Evolutionary conservation across 2,888 invertebrate species (phyloP).

Genomic region (Panopea generosa): DNA sequence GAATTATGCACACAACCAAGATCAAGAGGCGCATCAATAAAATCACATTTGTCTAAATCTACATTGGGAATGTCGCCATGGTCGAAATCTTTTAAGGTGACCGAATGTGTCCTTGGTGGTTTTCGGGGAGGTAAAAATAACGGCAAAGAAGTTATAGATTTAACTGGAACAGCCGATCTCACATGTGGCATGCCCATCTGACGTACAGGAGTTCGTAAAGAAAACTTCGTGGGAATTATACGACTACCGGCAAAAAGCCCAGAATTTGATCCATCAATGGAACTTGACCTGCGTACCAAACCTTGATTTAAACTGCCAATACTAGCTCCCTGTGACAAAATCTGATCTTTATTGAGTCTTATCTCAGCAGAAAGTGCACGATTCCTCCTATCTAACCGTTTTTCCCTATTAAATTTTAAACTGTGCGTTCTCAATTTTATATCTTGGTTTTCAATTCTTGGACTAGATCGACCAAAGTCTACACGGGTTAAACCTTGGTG

Average conservation of each 20-base stretch:
- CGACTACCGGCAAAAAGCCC: constrained; percentile 44
- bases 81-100: constrained; percentile 37
- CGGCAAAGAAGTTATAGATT: constrained; percentile 49
- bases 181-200: constrained; percentile 38
- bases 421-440: constrained; percentile 32
- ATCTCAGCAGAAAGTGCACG: constrained; percentile 55
- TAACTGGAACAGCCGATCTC: constrained; percentile 37
- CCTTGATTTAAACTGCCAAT: not conserved
- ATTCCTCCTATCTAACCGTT: constrained; percentile 41
- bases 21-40: too few species aligned
- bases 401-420: constrained; percentile 21
- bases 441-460: constrained; percentile 22
- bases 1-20: too few species aligned
- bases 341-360: constrained; percentile 36
- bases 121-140: constrained; percentile 60
- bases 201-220: constrained; percentile 49
- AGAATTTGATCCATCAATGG: constrained; percentile 37
- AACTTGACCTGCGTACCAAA: constrained; percentile 7
- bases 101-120: constrained; percentile 62
- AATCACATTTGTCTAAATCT: too few species aligned
- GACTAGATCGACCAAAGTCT: constrained; percentile 33
- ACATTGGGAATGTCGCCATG: too few species aligned
- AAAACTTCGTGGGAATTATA: constrained; percentile 55
- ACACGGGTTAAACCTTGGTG: constrained; percentile 4
- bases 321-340: not conserved